Evolutionary conservation across 2,888 invertebrate species (phyloP).

Genomic region (Heliconius sara): DNA sequence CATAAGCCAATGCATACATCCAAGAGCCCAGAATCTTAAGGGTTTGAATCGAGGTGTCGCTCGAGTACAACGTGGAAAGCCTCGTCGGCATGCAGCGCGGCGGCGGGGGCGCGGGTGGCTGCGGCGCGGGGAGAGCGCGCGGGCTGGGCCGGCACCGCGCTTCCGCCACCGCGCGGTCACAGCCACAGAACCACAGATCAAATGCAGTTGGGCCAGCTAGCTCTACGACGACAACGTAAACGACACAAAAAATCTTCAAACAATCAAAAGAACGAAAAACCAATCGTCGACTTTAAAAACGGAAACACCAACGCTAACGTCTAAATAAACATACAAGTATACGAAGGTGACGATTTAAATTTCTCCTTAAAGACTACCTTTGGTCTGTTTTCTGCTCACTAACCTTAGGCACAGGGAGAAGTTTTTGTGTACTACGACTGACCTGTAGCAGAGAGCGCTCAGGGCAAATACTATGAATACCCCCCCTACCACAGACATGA

Average conservation of each 20-base stretch:
- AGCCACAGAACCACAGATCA: slow-evolving; percentile 82
- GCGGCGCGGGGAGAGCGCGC: slow-evolving; percentile 56
- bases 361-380: slow-evolving; percentile 86
- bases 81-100: slow-evolving; percentile 81
- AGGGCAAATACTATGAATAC: slow-evolving; percentile 99
- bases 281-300: slow-evolving; percentile 80
- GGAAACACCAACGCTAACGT: slow-evolving; percentile 83
- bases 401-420: slow-evolving; percentile 99
- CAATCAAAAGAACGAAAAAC: slow-evolving; percentile 69
- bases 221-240: slow-evolving; percentile 82
- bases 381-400: slow-evolving; percentile 94
- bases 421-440: slow-evolving; percentile 99
- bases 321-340: slow-evolving; percentile 83
- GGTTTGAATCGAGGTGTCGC: slow-evolving; percentile 81
- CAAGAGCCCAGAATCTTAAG: slow-evolving; percentile 85
- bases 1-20: slow-evolving; percentile 85
- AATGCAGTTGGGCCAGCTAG: slow-evolving; percentile 82
- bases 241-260: slow-evolving; percentile 69
- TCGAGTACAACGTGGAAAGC: slow-evolving; percentile 82
- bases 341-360: slow-evolving; percentile 84
- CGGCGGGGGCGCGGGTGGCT: slow-evolving; percentile 65
- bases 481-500: slow-evolving; percentile 99
- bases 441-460: slow-evolving; percentile 99
- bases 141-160: slow-evolving; percentile 51
- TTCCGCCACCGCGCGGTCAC: slow-evolving; percentile 70